Conservation (phyloP, 30 jellyfish, hydroid and myxozoan species). For the Aurelia sp. region DNA sequence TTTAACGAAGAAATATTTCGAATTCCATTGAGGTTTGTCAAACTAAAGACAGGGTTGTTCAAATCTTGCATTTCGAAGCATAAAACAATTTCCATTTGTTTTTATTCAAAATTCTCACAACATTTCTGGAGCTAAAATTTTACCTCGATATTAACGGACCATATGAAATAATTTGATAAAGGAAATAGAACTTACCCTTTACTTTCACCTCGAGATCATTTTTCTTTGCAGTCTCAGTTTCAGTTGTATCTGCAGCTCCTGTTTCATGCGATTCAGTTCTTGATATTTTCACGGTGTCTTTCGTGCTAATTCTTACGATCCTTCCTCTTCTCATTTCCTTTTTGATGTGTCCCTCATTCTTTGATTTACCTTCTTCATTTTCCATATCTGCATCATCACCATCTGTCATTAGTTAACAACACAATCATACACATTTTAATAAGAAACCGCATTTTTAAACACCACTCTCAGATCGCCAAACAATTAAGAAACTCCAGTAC, state of each 20-base stretch:
- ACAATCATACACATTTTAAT: no score
- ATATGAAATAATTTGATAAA: not conserved
- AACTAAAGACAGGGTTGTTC: no score
- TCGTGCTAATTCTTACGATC: constrained; percentile 60
- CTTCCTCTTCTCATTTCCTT: constrained; percentile 68
- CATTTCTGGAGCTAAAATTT: no score
- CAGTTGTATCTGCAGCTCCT: constrained; percentile 14
- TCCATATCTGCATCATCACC: constrained; percentile 1
- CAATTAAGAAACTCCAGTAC: no score
- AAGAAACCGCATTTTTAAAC: no score
- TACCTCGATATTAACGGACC: not conserved
- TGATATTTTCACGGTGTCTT: constrained; percentile 52
- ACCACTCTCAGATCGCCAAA: no score
- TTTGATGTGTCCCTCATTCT: constrained; percentile 9
- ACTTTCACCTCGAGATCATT: constrained; percentile 4
- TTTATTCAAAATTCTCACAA: no score
- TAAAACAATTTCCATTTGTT: no score
- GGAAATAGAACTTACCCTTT: constrained; percentile 2
- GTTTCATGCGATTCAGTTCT: constrained; percentile 28
- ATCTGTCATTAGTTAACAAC: not conserved
- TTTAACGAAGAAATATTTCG: no score
- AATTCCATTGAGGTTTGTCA: no score
- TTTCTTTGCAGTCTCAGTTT: not conserved
- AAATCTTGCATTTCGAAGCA: no score
- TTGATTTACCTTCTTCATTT: no score